Evolutionary conservation across 2,888 invertebrate species (phyloP).

Genomic region (Gymnoscelis rufifasciata): DNA sequence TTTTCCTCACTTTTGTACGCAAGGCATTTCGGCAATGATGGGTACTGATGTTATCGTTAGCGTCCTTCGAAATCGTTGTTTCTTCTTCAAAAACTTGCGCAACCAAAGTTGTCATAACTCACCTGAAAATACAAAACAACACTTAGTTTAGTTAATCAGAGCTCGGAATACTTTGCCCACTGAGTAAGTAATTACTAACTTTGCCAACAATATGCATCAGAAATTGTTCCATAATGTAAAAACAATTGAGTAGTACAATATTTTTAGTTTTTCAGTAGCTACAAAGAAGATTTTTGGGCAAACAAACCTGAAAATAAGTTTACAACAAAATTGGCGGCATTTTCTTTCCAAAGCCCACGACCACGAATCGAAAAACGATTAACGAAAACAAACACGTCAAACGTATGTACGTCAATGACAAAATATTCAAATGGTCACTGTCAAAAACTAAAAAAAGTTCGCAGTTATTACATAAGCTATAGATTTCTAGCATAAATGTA

Average conservation of each 20-base stretch:
- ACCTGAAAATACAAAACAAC: conserved; percentile 49
- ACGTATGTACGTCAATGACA: neutral
- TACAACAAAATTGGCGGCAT: conserved; percentile 51
- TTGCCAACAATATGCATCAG: no score
- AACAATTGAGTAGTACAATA: no score
- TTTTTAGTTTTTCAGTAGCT: neutral
- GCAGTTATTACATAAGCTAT: no score
- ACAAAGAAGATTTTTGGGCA: conserved; percentile 3
- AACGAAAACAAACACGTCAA: conserved; percentile 11
- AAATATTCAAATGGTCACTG: no score
- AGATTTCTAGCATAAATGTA: no score
- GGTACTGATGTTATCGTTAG: conserved; percentile 26
- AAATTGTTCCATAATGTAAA: no score
- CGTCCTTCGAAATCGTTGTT: conserved; percentile 20
- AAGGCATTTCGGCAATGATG: conserved; percentile 36
- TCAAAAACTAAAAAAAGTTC: no score
- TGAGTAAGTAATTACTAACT: no score
- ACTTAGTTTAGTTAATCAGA: no score
- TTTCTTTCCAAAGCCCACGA: conserved; percentile 18
- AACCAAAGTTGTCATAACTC: conserved; percentile 60
- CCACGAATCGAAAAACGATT: neutral
- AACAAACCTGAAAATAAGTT: conserved; percentile 34
- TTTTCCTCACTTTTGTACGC: conserved; percentile 48
- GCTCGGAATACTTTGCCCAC: no score
- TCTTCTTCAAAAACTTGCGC: conserved; percentile 33